Evolutionary conservation across 2,113 vertebrate genomes (phyloP), one percentile per base, ranked within the genome.

Genomic region (Naja naja): DNA sequence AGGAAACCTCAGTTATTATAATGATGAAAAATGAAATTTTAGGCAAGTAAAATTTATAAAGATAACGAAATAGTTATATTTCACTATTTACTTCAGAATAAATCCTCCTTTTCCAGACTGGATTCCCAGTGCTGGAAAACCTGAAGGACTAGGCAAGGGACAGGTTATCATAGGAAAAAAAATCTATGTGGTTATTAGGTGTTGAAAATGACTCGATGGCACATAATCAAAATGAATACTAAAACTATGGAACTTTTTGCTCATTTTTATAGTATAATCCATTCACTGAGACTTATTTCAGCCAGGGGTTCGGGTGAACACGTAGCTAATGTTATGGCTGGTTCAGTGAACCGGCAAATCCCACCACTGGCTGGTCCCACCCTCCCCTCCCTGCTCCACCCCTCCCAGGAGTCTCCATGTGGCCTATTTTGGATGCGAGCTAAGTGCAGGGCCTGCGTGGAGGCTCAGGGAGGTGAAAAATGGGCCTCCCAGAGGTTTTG

Each of bases 1-100:
- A 88, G 47, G 43, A 88, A 91, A 93, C 89, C 45, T 39, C 91
- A 16, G 6, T 9, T 85, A 52, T 8, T 91, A 22, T 4, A 96
- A 92, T 87, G 0, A 4, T 27, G 93, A 30, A 54, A 94, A 55
- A 39, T 43, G 55, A 85, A 91, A 39, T 20, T 23, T 53, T 85
- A 85, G 91, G 95, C 94, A 95, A 97, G 94, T 95, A 94, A 58
- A 58, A 25, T 58, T 58, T 58, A 58, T 58, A 25, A 58, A 58
- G 8, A 27, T 58, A 58, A 58, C 27, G 8, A 58, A 58, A 25
- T 25, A 58, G 23, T 27, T 58, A 10, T 58, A 9, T 58, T 58
- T 58, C 23, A 58, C 56, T 25, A 25, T 58, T 58, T 58, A 58
- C 23, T 58, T 58, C 56, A 58, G 56, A 60, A 25, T 60, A 60